Conservation (phyloP, 2,113 vertebrate genomes). For the Tenebrosternarchus preto region DNA sequence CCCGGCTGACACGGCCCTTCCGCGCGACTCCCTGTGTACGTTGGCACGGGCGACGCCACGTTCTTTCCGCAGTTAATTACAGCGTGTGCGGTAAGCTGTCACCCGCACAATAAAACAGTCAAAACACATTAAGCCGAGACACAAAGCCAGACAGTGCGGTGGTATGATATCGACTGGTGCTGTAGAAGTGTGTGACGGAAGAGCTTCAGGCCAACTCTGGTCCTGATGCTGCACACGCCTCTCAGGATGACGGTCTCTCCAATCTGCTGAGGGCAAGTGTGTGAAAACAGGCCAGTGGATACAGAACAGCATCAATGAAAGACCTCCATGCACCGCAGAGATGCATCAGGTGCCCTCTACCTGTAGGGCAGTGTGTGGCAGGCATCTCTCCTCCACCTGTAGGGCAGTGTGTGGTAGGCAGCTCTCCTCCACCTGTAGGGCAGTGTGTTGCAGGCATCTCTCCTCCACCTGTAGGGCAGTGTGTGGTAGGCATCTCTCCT, state of each 20-base stretch:
- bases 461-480: too few relatives aligned
- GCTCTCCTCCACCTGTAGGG: too few relatives aligned
- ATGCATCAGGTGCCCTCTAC: background rate
- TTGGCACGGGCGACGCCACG: slow-evolving; percentile 38
- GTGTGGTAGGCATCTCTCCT: too few relatives aligned
- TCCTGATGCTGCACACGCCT: background rate
- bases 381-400: too few relatives aligned
- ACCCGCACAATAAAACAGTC: slow-evolving; percentile 50
- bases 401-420: too few relatives aligned
- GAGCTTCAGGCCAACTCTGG: slow-evolving; percentile 27
- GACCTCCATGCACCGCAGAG: background rate
- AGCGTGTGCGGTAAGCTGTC: slow-evolving; percentile 43
- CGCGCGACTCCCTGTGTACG: background rate
- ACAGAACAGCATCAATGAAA: background rate
- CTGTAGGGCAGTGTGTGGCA: too few relatives aligned
- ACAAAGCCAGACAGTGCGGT: slow-evolving; percentile 52
- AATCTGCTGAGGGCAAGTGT: background rate
- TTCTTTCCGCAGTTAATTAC: slow-evolving; percentile 49
- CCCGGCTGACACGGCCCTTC: too few relatives aligned
- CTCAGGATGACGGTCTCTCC: background rate
- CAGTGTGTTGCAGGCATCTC: too few relatives aligned
- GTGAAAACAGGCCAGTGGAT: background rate
- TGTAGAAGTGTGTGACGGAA: slow-evolving; percentile 35
- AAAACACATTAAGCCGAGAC: slow-evolving; percentile 46
- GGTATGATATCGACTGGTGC: slow-evolving; percentile 42